Evolutionary conservation across 2,888 invertebrate species (phyloP), one percentile per base, ranked within the genome.

Genomic region (Trissonchulus sp.): DNA sequence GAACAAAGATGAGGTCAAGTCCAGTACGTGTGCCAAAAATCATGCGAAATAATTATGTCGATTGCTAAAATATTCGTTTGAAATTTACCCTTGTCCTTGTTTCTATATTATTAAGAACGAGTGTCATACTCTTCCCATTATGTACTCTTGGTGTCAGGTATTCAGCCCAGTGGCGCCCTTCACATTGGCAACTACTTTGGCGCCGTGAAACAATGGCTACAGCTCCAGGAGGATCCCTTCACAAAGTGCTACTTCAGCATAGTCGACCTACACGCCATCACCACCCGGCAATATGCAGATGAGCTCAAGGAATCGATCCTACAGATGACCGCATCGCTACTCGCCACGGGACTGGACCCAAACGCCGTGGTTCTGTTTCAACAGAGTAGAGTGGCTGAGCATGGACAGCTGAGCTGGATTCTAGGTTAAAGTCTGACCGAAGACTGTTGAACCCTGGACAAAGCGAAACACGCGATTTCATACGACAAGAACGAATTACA

Each of bases 111-210:
- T n/a, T n/a, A n/a, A n/a, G n/a, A n/a, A n/a, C n/a, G n/a, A n/a
- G n/a, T n/a, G n/a, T n/a, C n/a, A n/a, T n/a, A n/a, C n/a, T n/a
- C n/a, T n/a, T n/a, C n/a, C n/a, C n/a, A n/a, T n/a, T n/a, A n/a
- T n/a, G n/a, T n/a, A n/a, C n/a, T n/a, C n/a, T n/a, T n/a, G n/a
- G n/a, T n/a, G n/a, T n/a, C 97, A 0, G 98, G 97, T 23, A 91
- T 99, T 83, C 98, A 99, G 87, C 98, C 99, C 0, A 97, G 97
- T 0, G 98, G 98, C 30, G 87, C 89, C 1, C 88, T 97, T 77
- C 99, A 99, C 86, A 87, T 98, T 73, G 99, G 99, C 18, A 99
- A 99, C 88, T 99, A 97, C 87, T 90, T 96, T 80, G 97, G 97
- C 18, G 96, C 94, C 0, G 89, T 99, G 77, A 89, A 89, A 76